Base-by-base conservation (phyloP, 2,888 invertebrate species). In the Theristus sp. region DNA sequence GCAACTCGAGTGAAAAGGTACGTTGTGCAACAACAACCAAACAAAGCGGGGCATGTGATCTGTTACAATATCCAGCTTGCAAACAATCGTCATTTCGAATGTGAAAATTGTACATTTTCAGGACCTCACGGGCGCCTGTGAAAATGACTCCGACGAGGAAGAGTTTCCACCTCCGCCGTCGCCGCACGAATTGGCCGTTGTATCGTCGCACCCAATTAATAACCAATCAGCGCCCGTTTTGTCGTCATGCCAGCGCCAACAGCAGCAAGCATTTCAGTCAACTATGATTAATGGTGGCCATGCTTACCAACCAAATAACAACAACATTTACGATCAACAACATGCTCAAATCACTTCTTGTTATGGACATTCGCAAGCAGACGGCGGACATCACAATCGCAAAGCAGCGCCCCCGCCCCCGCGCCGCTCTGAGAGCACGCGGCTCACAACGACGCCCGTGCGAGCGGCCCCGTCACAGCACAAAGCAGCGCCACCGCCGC, bases 71-170 rank as follows among this genome's bases (percentile, higher is more conserved):
- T n/a, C n/a, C n/a, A n/a, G n/a, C n/a, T n/a, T n/a, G n/a, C n/a
- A n/a, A n/a, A n/a, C n/a, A n/a, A n/a, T n/a, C n/a, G n/a, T n/a
- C n/a, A n/a, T n/a, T n/a, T n/a, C n/a, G n/a, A n/a, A n/a, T n/a
- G n/a, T n/a, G n/a, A n/a, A n/a, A n/a, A n/a, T n/a, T n/a, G n/a
- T n/a, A n/a, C n/a, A 38, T 38, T 38, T 38, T 2, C 57, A 57
- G 57, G 57, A 57, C 38, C 13, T 2, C 22, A 30, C 3, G 3
- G 46, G 46, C 46, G 46, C 22, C 30, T 6, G 10, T 6, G 69
- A 69, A 56, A 65, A 65, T 2, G 71, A 71, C 62, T 68, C 68
- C 26, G 71, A 72, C 62, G 71, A 72, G 60, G 71, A 72, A 47
- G 62, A 64, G 47, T 68, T 70, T 56, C 70, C 70, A 2, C 68